These are phyloP conservation scores for Nomada hirtipes DNA, from an alignment of 2,888 invertebrate genomes.

Conservation along the genomic window DNA sequence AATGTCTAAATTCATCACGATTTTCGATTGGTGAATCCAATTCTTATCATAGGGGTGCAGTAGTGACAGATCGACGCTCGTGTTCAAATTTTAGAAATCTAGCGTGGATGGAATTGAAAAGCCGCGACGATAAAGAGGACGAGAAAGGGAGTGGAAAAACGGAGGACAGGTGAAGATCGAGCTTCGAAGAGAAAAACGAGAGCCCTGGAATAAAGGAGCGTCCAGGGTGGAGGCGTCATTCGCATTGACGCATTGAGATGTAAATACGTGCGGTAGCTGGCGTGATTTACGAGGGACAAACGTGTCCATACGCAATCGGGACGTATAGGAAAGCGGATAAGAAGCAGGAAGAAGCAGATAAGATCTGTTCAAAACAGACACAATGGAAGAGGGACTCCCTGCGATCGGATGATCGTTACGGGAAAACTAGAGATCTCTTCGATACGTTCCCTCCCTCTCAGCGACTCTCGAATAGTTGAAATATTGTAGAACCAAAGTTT, in stretches of 20 bases:
- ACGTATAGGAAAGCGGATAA: constrained; percentile 40
- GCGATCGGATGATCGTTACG: constrained; percentile 46
- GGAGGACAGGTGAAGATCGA: not conserved
- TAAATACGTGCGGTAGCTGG: constrained; percentile 67
- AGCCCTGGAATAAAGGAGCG: constrained; percentile 30
- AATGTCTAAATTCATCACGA: no score
- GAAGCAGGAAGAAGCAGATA: constrained; percentile 60
- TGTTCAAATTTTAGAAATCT: no score
- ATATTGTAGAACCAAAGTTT: no score
- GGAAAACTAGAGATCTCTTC: constrained; percentile 44
- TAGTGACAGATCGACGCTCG: no score
- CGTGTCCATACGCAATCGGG: constrained; percentile 65
- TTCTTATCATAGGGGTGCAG: no score
- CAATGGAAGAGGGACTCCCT: constrained; percentile 61
- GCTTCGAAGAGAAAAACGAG: constrained; percentile 22
- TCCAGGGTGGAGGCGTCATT: constrained; percentile 47
- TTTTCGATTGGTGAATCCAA: no score
- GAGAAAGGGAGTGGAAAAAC: not conserved
- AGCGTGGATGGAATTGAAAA: constrained; percentile 2
- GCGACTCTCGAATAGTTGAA: constrained; percentile 1
- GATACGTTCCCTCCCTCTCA: constrained; percentile 41
- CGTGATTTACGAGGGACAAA: constrained; percentile 76
- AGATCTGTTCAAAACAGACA: constrained; percentile 63
- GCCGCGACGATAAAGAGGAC: not conserved
- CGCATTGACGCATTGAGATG: constrained; percentile 73